A percentile compares a stretch with the other conserved stretches of the same genome.
Conservation (phyloP, 2,888 invertebrate genomes). For the Acleris emargana region DNA sequence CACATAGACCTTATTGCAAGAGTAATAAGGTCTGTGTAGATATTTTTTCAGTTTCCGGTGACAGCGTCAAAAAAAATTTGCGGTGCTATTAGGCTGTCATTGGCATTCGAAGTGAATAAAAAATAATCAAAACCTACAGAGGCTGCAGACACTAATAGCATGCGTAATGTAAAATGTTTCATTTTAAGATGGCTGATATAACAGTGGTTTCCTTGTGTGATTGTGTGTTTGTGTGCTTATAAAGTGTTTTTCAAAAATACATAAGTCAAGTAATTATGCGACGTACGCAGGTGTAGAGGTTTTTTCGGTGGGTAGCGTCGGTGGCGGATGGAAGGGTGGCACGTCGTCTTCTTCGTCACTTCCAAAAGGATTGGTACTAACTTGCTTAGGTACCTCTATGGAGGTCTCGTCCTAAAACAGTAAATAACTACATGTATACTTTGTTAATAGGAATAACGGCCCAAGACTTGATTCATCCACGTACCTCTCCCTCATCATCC, state of each 20-base stretch:
- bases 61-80: too few relatives aligned
- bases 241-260: slow-evolving; percentile 39
- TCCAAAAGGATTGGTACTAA: slow-evolving; percentile 87
- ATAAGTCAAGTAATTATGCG: slow-evolving; percentile 12
- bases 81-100: too few relatives aligned
- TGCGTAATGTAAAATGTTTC: too few relatives aligned
- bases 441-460: neutral
- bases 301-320: slow-evolving; percentile 50
- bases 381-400: slow-evolving; percentile 55
- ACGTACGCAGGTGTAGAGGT: slow-evolving; percentile 64
- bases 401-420: slow-evolving; percentile 64
- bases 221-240: too few relatives aligned
- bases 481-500: slow-evolving; percentile 84
- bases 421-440: slow-evolving; percentile 2
- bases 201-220: too few relatives aligned
- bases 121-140: too few relatives aligned
- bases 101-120: too few relatives aligned
- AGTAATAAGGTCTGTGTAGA: too few relatives aligned
- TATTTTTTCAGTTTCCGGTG: too few relatives aligned
- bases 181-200: too few relatives aligned
- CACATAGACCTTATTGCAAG: too few relatives aligned
- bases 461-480: neutral
- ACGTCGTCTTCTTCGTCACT: slow-evolving; percentile 85
- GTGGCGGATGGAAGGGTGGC: slow-evolving; percentile 58
- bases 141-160: too few relatives aligned